These are phyloP conservation scores for Drosophila parvula DNA, from an alignment of 1,140 invertebrate species.

Conservation along the genomic window DNA sequence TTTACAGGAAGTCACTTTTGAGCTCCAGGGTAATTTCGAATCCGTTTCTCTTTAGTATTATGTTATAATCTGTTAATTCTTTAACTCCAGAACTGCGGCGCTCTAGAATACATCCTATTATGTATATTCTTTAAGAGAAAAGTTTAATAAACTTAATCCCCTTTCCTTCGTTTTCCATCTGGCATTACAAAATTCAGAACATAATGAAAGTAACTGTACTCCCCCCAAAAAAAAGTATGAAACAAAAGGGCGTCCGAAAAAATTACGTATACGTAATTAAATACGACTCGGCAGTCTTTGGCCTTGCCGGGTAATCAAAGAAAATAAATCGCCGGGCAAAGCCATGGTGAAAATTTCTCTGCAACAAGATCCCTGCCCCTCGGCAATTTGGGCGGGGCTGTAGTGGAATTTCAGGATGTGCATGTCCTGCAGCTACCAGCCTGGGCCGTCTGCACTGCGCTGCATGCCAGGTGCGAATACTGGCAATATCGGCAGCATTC, in stretches of 20 bases:
- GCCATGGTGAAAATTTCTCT: not conserved
- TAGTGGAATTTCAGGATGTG: not conserved
- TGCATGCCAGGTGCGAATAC: slow-evolving; percentile 60
- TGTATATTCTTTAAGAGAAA: too few species aligned
- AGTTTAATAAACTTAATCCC: too few species aligned
- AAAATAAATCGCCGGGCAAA: slow-evolving; percentile 32
- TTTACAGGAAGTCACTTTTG: not conserved
- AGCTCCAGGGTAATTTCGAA: not conserved
- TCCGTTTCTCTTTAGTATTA: not conserved
- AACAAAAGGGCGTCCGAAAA: slow-evolving; percentile 6
- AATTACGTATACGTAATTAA: slow-evolving; percentile 32
- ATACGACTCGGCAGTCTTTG: slow-evolving; percentile 3
- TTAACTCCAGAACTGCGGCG: too few species aligned
- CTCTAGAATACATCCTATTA: too few species aligned
- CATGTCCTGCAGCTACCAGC: slow-evolving; percentile 36
- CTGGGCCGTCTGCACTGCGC: slow-evolving; percentile 48
- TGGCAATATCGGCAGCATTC: slow-evolving; percentile 58
- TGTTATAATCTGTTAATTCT: too few species aligned
- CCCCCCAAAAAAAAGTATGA: slow-evolving; percentile 36
- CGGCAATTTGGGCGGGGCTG: slow-evolving; percentile 8
- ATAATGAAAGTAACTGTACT: not conserved
- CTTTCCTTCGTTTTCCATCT: too few species aligned
- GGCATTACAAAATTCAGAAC: too few species aligned
- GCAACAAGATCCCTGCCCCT: slow-evolving; percentile 49
- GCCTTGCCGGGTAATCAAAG: slow-evolving; percentile 39